phyloP scores from a whole-genome alignment of 2,888 invertebrate species.

The Pheosia gnoma region DNA sequence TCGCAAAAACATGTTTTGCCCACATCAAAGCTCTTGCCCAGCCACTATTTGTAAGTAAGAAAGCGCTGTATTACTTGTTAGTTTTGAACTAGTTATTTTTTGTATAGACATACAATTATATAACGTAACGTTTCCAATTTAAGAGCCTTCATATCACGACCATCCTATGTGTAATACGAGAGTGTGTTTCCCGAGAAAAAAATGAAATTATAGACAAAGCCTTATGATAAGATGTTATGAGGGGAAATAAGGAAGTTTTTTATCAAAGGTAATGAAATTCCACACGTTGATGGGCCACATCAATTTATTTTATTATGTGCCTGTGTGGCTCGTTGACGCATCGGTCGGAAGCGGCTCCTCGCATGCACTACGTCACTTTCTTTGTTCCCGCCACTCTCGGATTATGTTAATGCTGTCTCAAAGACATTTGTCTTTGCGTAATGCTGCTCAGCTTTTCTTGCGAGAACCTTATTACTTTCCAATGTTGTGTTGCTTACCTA shows the following conservation, averaged over 20 bases:
- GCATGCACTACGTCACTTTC: conserved; percentile 63
- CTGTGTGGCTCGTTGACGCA: conserved; percentile 36
- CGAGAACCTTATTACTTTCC: conserved; percentile 66
- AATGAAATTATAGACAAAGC: conserved; percentile 19
- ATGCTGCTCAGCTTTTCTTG: conserved; percentile 63
- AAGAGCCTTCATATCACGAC: neutral
- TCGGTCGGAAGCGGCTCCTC: conserved; percentile 54
- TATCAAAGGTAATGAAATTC: conserved; percentile 54
- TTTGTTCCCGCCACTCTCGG: conserved; percentile 67
- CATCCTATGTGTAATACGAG: neutral
- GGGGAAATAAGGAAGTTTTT: conserved; percentile 27
- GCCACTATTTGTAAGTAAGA: no score
- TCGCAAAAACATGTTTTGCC: no score
- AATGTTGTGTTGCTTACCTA: conserved; percentile 65
- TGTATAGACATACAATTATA: neutral
- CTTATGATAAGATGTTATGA: conserved; percentile 23
- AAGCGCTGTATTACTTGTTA: no score
- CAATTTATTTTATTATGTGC: conserved; percentile 52
- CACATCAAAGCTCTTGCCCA: no score
- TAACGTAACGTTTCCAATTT: neutral
- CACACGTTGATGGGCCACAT: conserved; percentile 55
- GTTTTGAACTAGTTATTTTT: neutral
- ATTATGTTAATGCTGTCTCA: conserved; percentile 78
- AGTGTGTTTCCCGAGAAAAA: conserved; percentile 23
- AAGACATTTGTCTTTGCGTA: conserved; percentile 78